Base-by-base conservation (phyloP, 2,113 vertebrate genomes). In the Fulica atra region DNA sequence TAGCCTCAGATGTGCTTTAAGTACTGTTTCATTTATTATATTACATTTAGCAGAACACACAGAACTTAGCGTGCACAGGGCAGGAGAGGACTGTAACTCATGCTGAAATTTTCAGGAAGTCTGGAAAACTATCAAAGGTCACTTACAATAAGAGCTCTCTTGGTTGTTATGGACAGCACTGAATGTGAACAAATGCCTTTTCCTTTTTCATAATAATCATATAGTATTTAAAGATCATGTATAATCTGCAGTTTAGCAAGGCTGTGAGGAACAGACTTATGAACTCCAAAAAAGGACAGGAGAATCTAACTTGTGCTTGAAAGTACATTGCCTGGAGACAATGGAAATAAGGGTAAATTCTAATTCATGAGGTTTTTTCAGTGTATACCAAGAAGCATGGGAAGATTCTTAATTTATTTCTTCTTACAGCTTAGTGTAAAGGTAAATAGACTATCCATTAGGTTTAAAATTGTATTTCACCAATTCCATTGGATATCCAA, bases 361-460 rank as follows among this genome's bases (percentile, higher is more conserved):
- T 86, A 97, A 96, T 97, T 97, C 88, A 86, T 40, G 64, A 81
- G 57, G 15, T 91, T 97, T 92, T 95, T 91, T 81, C 66, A 60
- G 76, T 68, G 86, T 85, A 81, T 54, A 94, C 57, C 50, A 81
- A 94, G 85, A 71, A 93, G 68, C 84, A 95, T 86, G 53, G 93
- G 91, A 95, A 61, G 84, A 81, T 53, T 72, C 92, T 96, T 97
- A 97, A 98, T 97, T 97, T 97, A 98, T 97, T 97, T 97, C 96
- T 97, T 97, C 95, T 96, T 97, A 93, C 77, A 80, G 86, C 89
- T 97, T 96, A 97, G 91, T 92, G 92, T 95, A 96, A 97, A 98
- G 88, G 96, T 97, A 98, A 98, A 97, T 96, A 97, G 95, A 97
- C 88, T 96, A 95, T 95, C 94, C 86, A 97, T 98, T 97, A 96